Evolutionary conservation across 2,888 invertebrate species (phyloP).

Genomic region (Aspidiotus destructor): DNA sequence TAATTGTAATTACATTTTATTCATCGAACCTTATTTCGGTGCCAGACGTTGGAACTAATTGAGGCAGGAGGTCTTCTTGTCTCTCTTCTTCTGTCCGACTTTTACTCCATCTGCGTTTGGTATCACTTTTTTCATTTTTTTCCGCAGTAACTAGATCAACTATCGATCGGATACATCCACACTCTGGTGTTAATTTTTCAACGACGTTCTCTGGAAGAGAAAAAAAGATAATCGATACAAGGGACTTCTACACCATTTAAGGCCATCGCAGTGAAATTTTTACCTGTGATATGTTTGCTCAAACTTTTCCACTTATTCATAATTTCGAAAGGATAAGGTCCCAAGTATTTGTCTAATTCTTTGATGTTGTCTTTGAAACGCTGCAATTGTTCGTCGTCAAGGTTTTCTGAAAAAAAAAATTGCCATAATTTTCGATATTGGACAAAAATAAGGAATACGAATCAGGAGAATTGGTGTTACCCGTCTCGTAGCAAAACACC

Average conservation of each 20-base stretch:
- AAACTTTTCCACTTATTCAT: constrained; percentile 77
- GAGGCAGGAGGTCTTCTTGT: constrained; percentile 46
- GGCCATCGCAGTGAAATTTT: neutral
- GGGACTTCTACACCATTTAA: neutral
- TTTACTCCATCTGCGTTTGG: constrained; percentile 44
- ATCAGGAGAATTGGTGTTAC: no score
- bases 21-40: constrained; percentile 33
- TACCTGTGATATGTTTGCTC: constrained; percentile 25
- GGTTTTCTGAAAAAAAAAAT: constrained; percentile 41
- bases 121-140: constrained; percentile 36
- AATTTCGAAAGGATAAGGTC: constrained; percentile 83
- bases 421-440: neutral
- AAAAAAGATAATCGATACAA: neutral
- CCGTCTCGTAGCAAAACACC: no score
- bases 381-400: constrained; percentile 56
- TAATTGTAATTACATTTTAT: neutral
- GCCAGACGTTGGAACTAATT: constrained; percentile 43
- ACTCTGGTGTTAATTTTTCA: constrained; percentile 56
- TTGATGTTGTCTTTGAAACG: constrained; percentile 58
- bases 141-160: constrained; percentile 54
- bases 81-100: constrained; percentile 40
- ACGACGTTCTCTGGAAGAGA: constrained; percentile 47
- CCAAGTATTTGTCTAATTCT: constrained; percentile 67
- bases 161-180: constrained; percentile 66
- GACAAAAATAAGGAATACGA: no score